phyloP scores from a whole-genome alignment of 2,888 invertebrate genomes.

The Noctua janthe region DNA sequence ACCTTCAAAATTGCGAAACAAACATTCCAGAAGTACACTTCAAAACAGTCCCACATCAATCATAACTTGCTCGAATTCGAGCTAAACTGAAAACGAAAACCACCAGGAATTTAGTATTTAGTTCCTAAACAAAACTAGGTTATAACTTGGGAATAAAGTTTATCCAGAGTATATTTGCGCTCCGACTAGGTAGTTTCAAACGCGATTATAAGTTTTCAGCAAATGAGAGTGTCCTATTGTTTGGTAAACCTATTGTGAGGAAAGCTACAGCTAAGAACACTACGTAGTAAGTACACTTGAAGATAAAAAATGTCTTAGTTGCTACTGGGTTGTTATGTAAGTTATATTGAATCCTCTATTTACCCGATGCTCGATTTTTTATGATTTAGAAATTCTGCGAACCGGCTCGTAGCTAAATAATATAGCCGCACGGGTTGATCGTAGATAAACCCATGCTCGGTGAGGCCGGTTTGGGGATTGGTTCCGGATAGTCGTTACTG shows the following conservation, averaged over 20 bases:
- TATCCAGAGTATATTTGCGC: neutral
- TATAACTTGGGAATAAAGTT: neutral
- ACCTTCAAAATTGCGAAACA: neutral
- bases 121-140: neutral
- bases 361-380: neutral
- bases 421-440: neutral
- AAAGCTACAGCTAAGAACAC: neutral
- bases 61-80: neutral
- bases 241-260: neutral
- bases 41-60: neutral
- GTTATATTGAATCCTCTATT: neutral
- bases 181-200: neutral
- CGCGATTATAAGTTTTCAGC: conserved; percentile 17
- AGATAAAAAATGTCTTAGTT: neutral
- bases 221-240: neutral
- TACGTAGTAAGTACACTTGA: neutral
- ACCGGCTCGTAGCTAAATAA: neutral
- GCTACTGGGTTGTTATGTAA: neutral
- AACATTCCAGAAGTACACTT: neutral
- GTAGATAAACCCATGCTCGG: neutral
- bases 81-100: neutral
- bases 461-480: neutral
- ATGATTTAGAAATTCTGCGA: neutral
- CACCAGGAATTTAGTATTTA: neutral
- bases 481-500: too few relatives aligned